These are phyloP conservation scores for Hemichromis elongatus DNA, from an alignment of 2,113 vertebrate genomes.

Conservation along the genomic window DNA sequence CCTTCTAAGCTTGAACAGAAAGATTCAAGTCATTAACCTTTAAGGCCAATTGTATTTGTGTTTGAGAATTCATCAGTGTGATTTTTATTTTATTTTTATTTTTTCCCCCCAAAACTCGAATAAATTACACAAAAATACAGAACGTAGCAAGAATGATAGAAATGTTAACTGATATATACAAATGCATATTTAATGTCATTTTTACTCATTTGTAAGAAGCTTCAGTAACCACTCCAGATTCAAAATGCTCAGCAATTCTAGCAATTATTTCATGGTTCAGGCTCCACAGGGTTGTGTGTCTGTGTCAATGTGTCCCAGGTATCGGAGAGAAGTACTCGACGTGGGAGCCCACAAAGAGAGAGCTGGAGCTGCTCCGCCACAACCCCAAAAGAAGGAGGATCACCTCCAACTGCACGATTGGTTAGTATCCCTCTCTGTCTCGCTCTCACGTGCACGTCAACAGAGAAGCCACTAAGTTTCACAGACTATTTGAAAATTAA, in stretches of 20 bases:
- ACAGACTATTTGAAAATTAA: not conserved
- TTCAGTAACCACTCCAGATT: not conserved
- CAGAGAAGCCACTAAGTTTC: not conserved
- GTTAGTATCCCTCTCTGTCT: slow-evolving; percentile 59
- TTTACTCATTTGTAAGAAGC: not conserved
- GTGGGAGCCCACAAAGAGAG: slow-evolving; percentile 96
- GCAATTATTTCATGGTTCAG: not conserved
- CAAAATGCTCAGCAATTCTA: too few species aligned
- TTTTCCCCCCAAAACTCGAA: fast-evolving
- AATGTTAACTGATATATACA: not conserved
- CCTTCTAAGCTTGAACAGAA: not conserved
- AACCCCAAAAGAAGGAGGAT: slow-evolving; percentile 98
- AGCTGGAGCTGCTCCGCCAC: slow-evolving; percentile 94
- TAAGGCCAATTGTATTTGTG: not conserved
- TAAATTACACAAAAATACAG: not conserved
- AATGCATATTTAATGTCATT: not conserved
- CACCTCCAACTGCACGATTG: slow-evolving; percentile 97
- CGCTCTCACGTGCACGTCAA: not conserved
- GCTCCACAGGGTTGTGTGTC: not conserved
- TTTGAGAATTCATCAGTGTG: not conserved
- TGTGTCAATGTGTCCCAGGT: slow-evolving; percentile 64
- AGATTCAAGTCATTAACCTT: not conserved
- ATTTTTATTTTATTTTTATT: not conserved
- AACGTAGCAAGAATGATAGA: not conserved
- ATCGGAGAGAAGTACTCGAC: slow-evolving; percentile 96